Percentiles rank a stretch among this genome's conserved stretches.
Evolutionary conservation across 2,888 invertebrate species (phyloP).

Genomic region (Andrena bicolor): DNA sequence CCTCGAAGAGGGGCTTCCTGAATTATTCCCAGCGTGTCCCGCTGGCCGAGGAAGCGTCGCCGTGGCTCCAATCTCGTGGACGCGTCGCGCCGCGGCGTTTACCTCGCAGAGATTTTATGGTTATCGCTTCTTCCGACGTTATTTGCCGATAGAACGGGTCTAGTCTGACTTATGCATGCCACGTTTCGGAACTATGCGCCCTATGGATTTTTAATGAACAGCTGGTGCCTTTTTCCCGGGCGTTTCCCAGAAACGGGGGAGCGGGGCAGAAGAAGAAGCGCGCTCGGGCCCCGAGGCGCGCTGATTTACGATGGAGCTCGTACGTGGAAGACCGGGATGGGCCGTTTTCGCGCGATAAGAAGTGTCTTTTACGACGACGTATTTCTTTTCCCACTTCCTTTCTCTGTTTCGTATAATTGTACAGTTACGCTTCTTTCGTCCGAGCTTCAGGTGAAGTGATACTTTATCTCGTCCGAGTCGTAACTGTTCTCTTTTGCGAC

Average conservation of each 20-base stretch:
- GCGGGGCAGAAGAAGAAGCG: not conserved
- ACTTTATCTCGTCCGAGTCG: too few species aligned
- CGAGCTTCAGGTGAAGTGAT: not conserved
- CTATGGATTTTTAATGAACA: constrained; percentile 69
- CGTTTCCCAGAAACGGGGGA: not conserved
- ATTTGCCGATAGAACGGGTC: constrained; percentile 59
- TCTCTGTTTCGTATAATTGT: not conserved
- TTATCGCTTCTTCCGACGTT: constrained; percentile 50
- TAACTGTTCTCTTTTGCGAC: too few species aligned
- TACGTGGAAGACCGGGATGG: constrained; percentile 12
- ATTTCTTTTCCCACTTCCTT: too few species aligned
- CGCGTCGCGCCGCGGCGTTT: constrained; percentile 49
- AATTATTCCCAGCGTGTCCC: constrained; percentile 70
- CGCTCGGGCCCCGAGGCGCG: not conserved
- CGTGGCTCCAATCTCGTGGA: constrained; percentile 59
- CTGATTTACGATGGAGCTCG: constrained; percentile 17
- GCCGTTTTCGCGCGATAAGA: constrained; percentile 12
- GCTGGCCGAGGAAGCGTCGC: constrained; percentile 49
- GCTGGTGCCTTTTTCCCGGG: constrained; percentile 31
- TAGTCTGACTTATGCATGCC: constrained; percentile 47
- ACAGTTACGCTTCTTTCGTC: not conserved
- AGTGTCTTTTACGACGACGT: not conserved
- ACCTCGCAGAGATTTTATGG: constrained; percentile 60
- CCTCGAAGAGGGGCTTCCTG: constrained; percentile 43
- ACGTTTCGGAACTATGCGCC: constrained; percentile 65